Base-by-base conservation (phyloP, 2,888 invertebrate species). In the Rhamnusium bicolor region DNA sequence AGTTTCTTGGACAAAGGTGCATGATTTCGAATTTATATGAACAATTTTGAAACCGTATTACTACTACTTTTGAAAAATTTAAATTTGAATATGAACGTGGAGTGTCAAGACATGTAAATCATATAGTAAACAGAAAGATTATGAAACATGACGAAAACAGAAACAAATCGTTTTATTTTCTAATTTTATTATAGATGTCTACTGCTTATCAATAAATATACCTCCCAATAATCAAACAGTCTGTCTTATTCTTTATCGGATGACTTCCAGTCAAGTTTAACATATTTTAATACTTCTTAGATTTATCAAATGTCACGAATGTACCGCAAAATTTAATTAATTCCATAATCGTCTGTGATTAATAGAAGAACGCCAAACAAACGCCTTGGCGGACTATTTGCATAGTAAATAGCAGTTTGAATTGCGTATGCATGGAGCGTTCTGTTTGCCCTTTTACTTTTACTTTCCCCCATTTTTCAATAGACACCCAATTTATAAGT, bases 401-500 rank as follows among this genome's bases (percentile, higher is more conserved):
- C 51, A 51, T 51, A 51, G 51, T 18, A 51, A 51, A 19, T 19
- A 51, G 16, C 51, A 16, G 8, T 51, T 19, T 51, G 40, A 1
- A 51, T 51, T 51, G 51, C n/a, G 51, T 18, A 51, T 16, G 51
- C 51, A 16, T 19, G 51, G 8, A 19, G 18, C 16, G 51, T 51
- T 51, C 51, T 51, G 18, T 5, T 40, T 40, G 40, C 51, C 10
- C 51, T 18, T 51, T 18, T 19, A 51, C 51, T 51, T 51, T 51
- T 40, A 40, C 40, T 40, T 51, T 51, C 51, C 51, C 47, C 8
- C 16, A 19, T 51, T 51, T 51, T 51, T 51, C 51, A 51, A 19
- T 19, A 51, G 18, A 8, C 49, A 12, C 18, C 16, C 51, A 51
- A 51, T 51, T 51, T 51, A 49, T 18, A 18, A 10, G 18, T 51